Evolutionary conservation across 2,113 vertebrate species (phyloP).

Genomic region (Dipodomys stephensi): DNA sequence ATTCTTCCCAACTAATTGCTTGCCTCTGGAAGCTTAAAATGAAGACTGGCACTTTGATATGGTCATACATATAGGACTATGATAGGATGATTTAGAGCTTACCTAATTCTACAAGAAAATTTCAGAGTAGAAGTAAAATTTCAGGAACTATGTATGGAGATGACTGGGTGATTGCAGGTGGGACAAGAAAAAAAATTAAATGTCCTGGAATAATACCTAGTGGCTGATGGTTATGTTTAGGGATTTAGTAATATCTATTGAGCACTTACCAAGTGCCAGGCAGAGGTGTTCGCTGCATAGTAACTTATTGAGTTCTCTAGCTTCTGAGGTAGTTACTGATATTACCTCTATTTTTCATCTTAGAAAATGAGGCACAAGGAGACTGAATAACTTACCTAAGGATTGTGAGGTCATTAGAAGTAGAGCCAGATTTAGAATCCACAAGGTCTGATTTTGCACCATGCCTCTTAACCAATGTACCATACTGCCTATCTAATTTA

Average conservation of each 20-base stretch:
- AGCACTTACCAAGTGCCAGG: background rate
- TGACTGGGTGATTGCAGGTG: background rate
- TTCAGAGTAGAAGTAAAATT: background rate
- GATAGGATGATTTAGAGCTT: background rate
- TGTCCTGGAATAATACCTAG: background rate
- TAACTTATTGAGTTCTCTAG: background rate
- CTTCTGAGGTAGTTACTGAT: background rate
- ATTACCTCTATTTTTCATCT: background rate
- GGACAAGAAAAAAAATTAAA: background rate
- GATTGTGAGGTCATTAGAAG: background rate
- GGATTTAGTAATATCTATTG: background rate
- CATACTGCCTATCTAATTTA: background rate
- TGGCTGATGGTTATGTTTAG: background rate
- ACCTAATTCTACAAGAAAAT: background rate
- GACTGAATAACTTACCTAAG: background rate
- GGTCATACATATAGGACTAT: background rate
- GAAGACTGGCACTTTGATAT: background rate
- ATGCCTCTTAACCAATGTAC: background rate
- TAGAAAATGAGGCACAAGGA: background rate
- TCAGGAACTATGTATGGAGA: slow-evolving; percentile 33
- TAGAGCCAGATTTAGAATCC: background rate
- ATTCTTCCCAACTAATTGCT: background rate
- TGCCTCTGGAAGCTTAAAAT: background rate
- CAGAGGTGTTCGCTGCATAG: background rate
- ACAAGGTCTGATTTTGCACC: background rate